These are phyloP conservation scores for Zosterops japonicus DNA, from an alignment of 2,113 vertebrate genomes.

Conservation along the genomic window DNA sequence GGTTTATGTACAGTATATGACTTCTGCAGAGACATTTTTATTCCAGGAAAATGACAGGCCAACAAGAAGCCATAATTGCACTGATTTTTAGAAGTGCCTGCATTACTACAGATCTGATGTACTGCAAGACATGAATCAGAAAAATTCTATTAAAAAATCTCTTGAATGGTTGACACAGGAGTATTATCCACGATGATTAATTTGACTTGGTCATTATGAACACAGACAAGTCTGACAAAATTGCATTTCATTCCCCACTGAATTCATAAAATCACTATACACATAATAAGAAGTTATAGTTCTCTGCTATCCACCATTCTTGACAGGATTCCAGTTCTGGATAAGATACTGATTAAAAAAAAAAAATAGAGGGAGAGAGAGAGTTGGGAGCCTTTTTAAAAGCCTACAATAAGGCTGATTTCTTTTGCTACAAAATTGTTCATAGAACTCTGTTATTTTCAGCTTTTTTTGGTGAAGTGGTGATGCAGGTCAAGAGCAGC, in stretches of 20 bases:
- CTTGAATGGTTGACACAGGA: constrained; percentile 90
- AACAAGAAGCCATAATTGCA: constrained; percentile 91
- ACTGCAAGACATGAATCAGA: constrained; percentile 89
- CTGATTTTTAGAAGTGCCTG: constrained; percentile 90
- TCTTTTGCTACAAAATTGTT: constrained; percentile 45
- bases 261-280: constrained; percentile 78
- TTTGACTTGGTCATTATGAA: constrained; percentile 95
- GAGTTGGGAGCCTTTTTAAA: constrained; percentile 25
- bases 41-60: constrained; percentile 85
- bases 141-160: constrained; percentile 97
- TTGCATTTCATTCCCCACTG: constrained; percentile 91
- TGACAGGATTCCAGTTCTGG: constrained; percentile 62
- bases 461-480: neutral
- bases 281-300: constrained; percentile 67
- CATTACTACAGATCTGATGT: constrained; percentile 89
- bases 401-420: constrained; percentile 40
- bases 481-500: neutral
- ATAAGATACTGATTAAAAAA: constrained; percentile 43
- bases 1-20: constrained; percentile 56
- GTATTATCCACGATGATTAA: constrained; percentile 96
- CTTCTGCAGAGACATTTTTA: constrained; percentile 72
- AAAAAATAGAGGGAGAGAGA: neutral
- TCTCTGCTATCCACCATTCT: constrained; percentile 50
- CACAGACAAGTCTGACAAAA: constrained; percentile 92
- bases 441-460: constrained; percentile 12